Evolutionary conservation across 2,113 vertebrate genomes (phyloP), one percentile per base, ranked within the genome.

Genomic region (Dermatemys mawii): DNA sequence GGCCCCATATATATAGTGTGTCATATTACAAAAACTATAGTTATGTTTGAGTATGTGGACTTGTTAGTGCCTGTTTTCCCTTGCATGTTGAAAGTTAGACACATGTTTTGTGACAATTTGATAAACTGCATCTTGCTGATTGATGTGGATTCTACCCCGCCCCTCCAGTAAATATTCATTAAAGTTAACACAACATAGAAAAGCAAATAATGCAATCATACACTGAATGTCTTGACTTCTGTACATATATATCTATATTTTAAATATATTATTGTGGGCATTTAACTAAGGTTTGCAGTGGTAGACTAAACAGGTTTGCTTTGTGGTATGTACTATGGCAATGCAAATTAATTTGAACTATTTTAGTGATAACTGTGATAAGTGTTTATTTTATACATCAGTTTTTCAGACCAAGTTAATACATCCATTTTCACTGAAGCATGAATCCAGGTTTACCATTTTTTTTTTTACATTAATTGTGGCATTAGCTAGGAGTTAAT

Each of bases 11-110:
- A 84, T 84, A 27, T 88, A 60, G 8, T 57, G 8, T 57, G 81
- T 6, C 35, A 0, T 0, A 0, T 44, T 78, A 21, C 70, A 63
- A 78, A 17, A 90, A 53, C 67, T 5, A 0, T 46, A 5, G 22
- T 88, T 83, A 8, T 76, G 80, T 3, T 11, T 63, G 32, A 38
- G 46, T 7, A 21, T 63, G 80, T 0, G 1, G 82, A 44, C 57
- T 87, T 57, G 12, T 51, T 44, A 26, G 38, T 73, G 24, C 38
- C 38, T 73, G 21, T 44, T 53, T 89, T 85, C 24, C 86, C 38
- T 13, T 81, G 24, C 10, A 73, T 1, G 0, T 94, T 93, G 1
- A 3, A 89, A 92, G 38, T 1, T 1, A 19, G 35, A n/a, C 14
- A 41, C 16, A 22, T 53, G 38, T 44, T 55, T 53, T 19, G 60